A percentile compares a stretch with the other conserved stretches of the same genome.
phyloP scores from a whole-genome alignment of 2,113 vertebrate species.

The Urocynchramus pylzowi region DNA sequence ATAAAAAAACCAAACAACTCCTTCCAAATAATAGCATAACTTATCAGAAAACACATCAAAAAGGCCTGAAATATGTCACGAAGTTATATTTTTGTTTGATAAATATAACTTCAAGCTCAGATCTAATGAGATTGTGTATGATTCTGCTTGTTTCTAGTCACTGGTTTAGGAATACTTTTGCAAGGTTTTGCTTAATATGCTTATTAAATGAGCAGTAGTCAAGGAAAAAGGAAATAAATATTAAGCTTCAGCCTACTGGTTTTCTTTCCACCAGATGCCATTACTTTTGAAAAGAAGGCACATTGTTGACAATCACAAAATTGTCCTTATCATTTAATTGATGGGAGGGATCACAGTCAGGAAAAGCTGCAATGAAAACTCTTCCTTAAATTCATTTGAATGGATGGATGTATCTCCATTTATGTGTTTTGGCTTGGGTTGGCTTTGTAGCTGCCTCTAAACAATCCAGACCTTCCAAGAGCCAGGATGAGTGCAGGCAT shows the following conservation, averaged over 20 bases:
- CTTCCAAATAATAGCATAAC: neutral
- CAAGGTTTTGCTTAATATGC: neutral
- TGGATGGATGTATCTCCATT: neutral
- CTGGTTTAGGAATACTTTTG: neutral
- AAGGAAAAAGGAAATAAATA: neutral
- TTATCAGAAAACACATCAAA: neutral
- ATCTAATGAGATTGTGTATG: neutral
- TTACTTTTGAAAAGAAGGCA: neutral
- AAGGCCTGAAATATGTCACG: neutral
- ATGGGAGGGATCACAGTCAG: neutral
- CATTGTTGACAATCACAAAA: neutral
- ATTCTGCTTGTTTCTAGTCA: neutral
- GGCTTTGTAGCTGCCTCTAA: neutral
- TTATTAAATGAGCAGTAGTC: neutral
- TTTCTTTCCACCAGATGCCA: neutral
- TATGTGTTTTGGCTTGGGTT: neutral
- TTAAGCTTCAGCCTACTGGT: neutral
- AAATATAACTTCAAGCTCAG: neutral
- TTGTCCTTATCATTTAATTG: neutral
- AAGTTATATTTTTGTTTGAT: neutral
- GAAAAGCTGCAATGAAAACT: neutral
- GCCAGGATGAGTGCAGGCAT: rapidly evolving
- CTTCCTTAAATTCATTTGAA: neutral
- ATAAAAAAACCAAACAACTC: neutral
- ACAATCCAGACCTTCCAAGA: neutral